Conservation (phyloP, 2,113 vertebrate species). For the Rafetus swinhoei region DNA sequence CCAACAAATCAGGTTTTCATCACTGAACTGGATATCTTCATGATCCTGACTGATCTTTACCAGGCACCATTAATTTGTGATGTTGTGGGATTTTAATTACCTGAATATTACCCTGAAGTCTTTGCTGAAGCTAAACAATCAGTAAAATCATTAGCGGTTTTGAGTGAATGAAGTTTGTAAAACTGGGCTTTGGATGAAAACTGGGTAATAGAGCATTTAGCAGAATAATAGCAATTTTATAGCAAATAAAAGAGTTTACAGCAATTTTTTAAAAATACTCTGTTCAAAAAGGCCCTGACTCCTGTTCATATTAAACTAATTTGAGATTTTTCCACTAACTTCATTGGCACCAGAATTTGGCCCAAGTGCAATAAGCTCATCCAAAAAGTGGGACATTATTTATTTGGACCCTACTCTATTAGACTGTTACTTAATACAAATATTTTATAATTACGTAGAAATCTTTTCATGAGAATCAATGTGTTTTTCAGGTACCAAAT, state of each 20-base stretch:
- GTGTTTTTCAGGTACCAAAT: neutral
- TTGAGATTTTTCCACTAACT: neutral
- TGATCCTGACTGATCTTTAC: neutral
- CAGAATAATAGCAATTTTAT: neutral
- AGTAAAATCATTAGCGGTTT: neutral
- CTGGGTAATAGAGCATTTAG: neutral
- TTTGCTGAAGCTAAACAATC: neutral
- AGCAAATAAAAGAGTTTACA: neutral
- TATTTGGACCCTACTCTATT: neutral
- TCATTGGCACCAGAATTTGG: neutral
- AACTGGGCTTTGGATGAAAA: neutral
- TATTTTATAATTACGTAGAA: neutral
- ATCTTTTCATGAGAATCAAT: neutral
- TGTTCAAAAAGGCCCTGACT: too few species aligned
- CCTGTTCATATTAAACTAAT: neutral
- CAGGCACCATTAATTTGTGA: neutral
- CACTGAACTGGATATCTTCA: neutral
- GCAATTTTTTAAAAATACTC: neutral
- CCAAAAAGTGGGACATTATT: neutral
- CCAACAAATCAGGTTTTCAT: fast-evolving
- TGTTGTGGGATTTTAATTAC: neutral
- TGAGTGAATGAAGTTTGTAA: neutral
- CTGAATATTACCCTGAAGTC: neutral
- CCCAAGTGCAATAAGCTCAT: neutral
- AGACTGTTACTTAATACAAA: neutral